phyloP scores from a whole-genome alignment of 1,140 invertebrate genomes.

The Aphis craccivora region DNA sequence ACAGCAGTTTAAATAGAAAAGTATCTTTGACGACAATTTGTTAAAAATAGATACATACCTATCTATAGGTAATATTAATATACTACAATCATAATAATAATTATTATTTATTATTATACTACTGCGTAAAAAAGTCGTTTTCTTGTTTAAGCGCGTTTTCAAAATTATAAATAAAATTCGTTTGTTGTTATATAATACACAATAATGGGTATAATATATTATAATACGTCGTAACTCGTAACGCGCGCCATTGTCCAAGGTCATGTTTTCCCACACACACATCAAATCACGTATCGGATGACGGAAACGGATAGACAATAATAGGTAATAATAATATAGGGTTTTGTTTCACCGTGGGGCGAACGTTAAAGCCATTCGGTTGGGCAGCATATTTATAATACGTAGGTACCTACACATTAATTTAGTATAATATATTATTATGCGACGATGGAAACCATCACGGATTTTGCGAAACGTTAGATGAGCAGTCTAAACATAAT shows the following conservation, averaged over 20 bases:
- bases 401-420: background rate
- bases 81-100: background rate
- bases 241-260: background rate
- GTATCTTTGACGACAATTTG: background rate
- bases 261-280: slow-evolving; percentile 4
- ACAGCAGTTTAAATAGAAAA: background rate
- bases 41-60: background rate
- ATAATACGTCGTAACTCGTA: background rate
- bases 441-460: background rate
- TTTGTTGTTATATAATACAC: background rate
- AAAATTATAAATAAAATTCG: background rate
- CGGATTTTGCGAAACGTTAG: background rate
- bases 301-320: background rate
- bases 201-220: background rate
- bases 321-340: background rate
- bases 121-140: background rate
- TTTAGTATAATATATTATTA: background rate
- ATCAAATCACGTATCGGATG: background rate
- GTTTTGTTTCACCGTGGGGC: background rate
- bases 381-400: background rate
- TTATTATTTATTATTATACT: background rate
- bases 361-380: background rate
- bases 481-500: background rate
- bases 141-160: background rate
- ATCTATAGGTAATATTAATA: background rate